Percentiles rank a stretch among this genome's conserved stretches.
phyloP scores from a whole-genome alignment of 92 coral and sea anemone species.

The Porites rus region DNA sequence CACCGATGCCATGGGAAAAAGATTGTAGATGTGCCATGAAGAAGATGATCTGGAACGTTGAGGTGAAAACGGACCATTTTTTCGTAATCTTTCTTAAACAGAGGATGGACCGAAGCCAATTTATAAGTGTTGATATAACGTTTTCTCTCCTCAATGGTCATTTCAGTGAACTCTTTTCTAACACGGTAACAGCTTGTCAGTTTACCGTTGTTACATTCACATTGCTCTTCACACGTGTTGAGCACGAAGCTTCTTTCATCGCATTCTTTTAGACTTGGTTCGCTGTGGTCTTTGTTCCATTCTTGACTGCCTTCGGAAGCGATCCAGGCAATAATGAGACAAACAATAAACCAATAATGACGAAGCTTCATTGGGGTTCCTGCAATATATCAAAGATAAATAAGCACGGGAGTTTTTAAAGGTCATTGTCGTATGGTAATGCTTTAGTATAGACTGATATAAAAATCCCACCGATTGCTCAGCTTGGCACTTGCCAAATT shows the following conservation, averaged over 20 bases:
- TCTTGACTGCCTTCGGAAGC: conserved; percentile 1
- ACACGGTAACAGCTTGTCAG: conserved; percentile 30
- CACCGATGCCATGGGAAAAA: conserved; percentile 71
- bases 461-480: too few relatives aligned
- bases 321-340: not conserved
- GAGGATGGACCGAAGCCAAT: not conserved
- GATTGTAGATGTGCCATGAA: conserved; percentile 50
- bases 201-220: conserved; percentile 24
- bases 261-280: not conserved
- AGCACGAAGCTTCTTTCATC: conserved; percentile 24
- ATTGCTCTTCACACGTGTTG: conserved; percentile 32
- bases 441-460: too few relatives aligned
- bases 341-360: not conserved
- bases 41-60: conserved; percentile 6
- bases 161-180: conserved; percentile 27
- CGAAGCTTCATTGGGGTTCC: not conserved
- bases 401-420: not conserved
- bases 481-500: too few relatives aligned
- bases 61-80: conserved; percentile 4
- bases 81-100: not conserved
- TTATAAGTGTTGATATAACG: conserved; percentile 21
- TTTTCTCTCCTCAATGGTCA: not conserved
- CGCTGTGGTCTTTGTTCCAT: not conserved
- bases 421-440: too few relatives aligned
- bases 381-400: not conserved